These are phyloP conservation scores for Apocheima hispidaria DNA, from an alignment of 2,888 invertebrate genomes.

Conservation along the genomic window DNA sequence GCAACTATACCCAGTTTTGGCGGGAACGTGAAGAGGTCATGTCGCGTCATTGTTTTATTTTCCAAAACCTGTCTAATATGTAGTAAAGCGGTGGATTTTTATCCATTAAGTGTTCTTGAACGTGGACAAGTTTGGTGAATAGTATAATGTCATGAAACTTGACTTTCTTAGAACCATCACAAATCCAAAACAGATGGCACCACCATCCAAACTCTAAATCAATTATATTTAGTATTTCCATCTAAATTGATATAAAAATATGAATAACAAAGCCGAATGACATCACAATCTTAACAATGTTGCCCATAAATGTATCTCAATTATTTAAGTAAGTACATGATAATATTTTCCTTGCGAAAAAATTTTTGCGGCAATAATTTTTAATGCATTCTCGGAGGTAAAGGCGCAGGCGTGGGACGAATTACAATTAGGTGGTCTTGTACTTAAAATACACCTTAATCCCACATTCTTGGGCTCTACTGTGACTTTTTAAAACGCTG, in stretches of 20 bases:
- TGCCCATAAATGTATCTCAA: conserved; percentile 56
- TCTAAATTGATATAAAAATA: too few relatives aligned
- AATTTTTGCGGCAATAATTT: conserved; percentile 68
- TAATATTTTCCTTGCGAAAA: conserved; percentile 72
- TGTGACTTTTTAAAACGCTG: conserved; percentile 22
- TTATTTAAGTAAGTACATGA: conserved; percentile 60
- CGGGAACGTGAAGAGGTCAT: too few relatives aligned
- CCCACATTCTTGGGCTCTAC: conserved; percentile 52
- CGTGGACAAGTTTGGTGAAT: too few relatives aligned
- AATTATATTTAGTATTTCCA: too few relatives aligned
- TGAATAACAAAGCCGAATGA: conserved; percentile 43
- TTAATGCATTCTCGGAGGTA: conserved; percentile 73
- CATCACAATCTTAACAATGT: conserved; percentile 56
- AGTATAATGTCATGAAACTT: too few relatives aligned
- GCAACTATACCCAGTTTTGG: too few relatives aligned
- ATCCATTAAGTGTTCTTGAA: too few relatives aligned
- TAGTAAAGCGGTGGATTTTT: too few relatives aligned
- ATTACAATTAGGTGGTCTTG: conserved; percentile 68
- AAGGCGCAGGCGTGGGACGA: conserved; percentile 68
- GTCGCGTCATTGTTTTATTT: too few relatives aligned
- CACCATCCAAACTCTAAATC: not conserved
- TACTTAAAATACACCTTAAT: conserved; percentile 57
- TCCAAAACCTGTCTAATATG: too few relatives aligned
- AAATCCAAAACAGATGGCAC: too few relatives aligned
- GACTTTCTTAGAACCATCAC: too few relatives aligned